Base-by-base conservation (phyloP, 2,888 invertebrate species). In the Philereme vetulata region DNA sequence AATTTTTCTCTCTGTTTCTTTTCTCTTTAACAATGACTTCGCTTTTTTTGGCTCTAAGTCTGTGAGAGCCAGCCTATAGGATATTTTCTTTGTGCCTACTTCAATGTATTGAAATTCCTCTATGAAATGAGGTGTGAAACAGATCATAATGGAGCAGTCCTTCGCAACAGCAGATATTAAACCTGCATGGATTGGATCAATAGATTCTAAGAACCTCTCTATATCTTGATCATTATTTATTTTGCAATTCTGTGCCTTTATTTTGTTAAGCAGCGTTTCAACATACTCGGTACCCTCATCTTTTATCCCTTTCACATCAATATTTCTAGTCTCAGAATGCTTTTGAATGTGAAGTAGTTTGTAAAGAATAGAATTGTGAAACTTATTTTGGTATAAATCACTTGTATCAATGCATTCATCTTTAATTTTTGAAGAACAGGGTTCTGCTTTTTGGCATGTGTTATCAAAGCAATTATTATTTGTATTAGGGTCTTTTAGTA, bases 141-240 rank as follows among this genome's bases (percentile, higher is more conserved):
- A 91, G 51, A 95, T 90, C 94, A 95, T 95, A 34, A 95, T 91
- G 0, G 95, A 95, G 73, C 95, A 95, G 75, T 96, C 96, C 78
- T 94, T 95, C 21, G 94, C 94, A 4, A 95, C 93, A 35, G 95
- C 94, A 9, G 95, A 94, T 69, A 95, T 86, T 55, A 95, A 81
- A 2, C 85, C 82, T 53, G 83, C 66, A 51, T 85, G 71, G 35
- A 75, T 52, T 0, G 79, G 70, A 36, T 81, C 66, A 5, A 72
- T 44, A 1, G 50, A 65, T 10, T 72, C 56, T 0, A 84, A 44
- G 65, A 88, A 86, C 3, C 34, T 58, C 0, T 78, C 61, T 69
- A 61, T 76, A 21, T 83, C 75, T 3, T 55, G 53, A 36, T 66
- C 53, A 34, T 60, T 49, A 34, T 42, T 70, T 36, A 87, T 63